A percentile compares a stretch with the other conserved stretches of the same genome.
phyloP scores from a whole-genome alignment of 2,888 invertebrate species.

The Chrysolina haemoptera region DNA sequence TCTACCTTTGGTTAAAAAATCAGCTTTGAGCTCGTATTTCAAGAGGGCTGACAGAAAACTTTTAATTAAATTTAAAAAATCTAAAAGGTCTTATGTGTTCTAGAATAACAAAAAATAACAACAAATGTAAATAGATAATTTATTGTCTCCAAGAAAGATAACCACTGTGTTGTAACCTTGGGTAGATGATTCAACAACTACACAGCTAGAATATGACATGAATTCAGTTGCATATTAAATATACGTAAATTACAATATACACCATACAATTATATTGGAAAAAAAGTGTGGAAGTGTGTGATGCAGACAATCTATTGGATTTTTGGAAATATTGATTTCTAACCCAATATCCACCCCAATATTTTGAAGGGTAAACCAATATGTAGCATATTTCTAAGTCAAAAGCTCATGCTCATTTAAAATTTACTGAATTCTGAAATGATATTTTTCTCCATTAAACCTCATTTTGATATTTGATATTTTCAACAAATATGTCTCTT shows the following conservation, averaged over 20 bases:
- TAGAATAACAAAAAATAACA: slow-evolving; percentile 11
- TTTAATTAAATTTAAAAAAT: no score
- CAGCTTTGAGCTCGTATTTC: no score
- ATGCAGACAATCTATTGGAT: slow-evolving; percentile 33
- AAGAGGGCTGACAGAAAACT: no score
- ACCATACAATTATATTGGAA: slow-evolving; percentile 39
- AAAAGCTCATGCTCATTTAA: no score
- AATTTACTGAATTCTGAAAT: no score
- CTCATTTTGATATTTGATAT: no score
- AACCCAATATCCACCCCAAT: not conserved
- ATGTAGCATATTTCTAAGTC: no score
- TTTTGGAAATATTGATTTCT: not conserved
- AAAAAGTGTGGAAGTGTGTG: slow-evolving; percentile 31
- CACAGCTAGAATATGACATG: slow-evolving; percentile 63
- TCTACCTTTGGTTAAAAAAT: no score
- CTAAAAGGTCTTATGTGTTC: not conserved
- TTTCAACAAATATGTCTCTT: no score
- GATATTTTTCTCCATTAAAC: no score
- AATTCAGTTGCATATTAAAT: slow-evolving; percentile 60
- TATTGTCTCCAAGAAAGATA: slow-evolving; percentile 70
- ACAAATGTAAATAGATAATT: slow-evolving; percentile 69
- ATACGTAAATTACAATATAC: slow-evolving; percentile 50
- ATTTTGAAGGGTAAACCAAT: not conserved
- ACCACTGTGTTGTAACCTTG: slow-evolving; percentile 63
- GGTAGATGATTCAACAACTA: slow-evolving; percentile 65